A percentile compares a stretch with the other conserved stretches of the same genome.
Evolutionary conservation across 1,140 invertebrate species (phyloP).

Genomic region (Chrysomallon squamiferum): DNA sequence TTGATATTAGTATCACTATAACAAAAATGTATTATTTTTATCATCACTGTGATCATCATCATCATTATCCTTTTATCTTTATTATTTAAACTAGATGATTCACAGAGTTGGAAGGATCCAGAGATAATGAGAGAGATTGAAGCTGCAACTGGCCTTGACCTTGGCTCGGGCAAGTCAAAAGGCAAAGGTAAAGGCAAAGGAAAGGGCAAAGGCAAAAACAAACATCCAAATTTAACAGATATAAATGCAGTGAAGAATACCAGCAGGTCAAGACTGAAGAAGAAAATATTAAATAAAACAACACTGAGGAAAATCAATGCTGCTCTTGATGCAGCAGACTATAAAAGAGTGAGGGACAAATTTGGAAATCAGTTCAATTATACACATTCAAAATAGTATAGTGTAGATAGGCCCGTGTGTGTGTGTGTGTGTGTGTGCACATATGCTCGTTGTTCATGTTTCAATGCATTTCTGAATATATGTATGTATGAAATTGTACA

Average conservation of each 20-base stretch:
- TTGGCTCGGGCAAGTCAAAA: slow-evolving; percentile 43
- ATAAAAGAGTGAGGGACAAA: slow-evolving; percentile 66
- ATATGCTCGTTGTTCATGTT: no score
- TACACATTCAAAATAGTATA: slow-evolving; percentile 18
- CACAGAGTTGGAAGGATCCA: slow-evolving; percentile 65
- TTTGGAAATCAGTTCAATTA: slow-evolving; percentile 70
- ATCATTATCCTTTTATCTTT: background rate
- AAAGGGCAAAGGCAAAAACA: slow-evolving; percentile 47
- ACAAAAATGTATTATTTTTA: no score
- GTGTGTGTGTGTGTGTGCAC: no score
- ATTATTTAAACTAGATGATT: slow-evolving; percentile 9
- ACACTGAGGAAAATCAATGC: slow-evolving; percentile 63
- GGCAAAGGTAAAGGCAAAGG: slow-evolving; percentile 33
- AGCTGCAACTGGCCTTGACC: slow-evolving; percentile 59
- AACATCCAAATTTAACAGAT: slow-evolving; percentile 60
- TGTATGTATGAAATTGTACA: no score
- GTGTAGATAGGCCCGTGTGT: no score
- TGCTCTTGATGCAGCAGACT: slow-evolving; percentile 62
- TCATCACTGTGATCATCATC: no score
- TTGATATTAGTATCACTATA: no score
- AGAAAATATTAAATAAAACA: slow-evolving; percentile 50
- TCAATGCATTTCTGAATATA: no score
- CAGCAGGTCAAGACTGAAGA: slow-evolving; percentile 56
- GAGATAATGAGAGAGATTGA: slow-evolving; percentile 67
- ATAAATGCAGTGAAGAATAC: slow-evolving; percentile 53